Conservation (phyloP, 2,113 vertebrate species). For the Struthio camelus region DNA sequence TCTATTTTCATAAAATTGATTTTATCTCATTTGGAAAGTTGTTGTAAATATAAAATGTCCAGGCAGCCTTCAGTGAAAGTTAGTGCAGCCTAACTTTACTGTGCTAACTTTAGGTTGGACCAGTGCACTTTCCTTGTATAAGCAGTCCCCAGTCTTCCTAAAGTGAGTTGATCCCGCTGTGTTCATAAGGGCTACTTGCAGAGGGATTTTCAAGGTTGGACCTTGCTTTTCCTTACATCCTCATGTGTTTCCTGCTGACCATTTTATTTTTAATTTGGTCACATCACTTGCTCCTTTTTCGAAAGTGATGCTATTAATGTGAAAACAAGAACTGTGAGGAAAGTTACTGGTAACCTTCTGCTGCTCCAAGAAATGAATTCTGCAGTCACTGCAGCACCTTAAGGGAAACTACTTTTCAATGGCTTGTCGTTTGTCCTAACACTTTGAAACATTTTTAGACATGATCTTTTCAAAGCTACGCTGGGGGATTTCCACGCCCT, state of each 20-base stretch:
- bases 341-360: neutral
- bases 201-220: neutral
- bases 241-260: neutral
- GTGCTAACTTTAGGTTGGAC: neutral
- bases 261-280: neutral
- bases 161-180: accelerated
- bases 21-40: neutral
- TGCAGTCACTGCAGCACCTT: neutral
- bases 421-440: neutral
- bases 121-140: accelerated
- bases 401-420: neutral
- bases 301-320: neutral
- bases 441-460: slow-evolving; percentile 11
- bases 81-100: neutral
- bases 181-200: accelerated
- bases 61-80: neutral
- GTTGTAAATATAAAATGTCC: neutral
- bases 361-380: neutral
- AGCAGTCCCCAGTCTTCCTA: neutral
- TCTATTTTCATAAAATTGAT: neutral
- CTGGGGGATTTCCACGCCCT: slow-evolving; percentile 64
- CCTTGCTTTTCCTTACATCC: neutral
- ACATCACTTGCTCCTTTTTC: neutral
- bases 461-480: slow-evolving; percentile 37
- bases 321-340: neutral